Conservation (phyloP, 2,113 vertebrate genomes). For the Enhydra lutris region DNA sequence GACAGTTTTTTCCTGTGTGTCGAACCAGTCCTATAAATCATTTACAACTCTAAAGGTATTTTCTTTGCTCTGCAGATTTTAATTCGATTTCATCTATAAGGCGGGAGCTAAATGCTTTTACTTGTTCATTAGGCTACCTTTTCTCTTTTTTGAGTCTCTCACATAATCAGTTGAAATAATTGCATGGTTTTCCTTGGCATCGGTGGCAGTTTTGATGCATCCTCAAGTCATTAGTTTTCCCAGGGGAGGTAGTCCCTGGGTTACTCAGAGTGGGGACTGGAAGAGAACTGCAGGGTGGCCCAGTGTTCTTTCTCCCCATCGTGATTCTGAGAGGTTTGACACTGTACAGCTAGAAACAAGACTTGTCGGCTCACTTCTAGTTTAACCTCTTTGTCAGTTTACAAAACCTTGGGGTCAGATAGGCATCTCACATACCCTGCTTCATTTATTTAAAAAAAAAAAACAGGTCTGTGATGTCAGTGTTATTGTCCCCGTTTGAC, state of each 20-base stretch:
- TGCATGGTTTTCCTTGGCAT: background rate
- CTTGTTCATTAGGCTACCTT: background rate
- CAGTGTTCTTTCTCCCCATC: background rate
- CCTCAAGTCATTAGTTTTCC: background rate
- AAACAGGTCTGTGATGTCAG: background rate
- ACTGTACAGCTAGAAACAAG: background rate
- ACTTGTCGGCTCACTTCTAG: background rate
- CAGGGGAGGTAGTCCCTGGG: background rate
- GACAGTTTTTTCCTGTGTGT: background rate
- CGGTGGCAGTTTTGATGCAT: background rate
- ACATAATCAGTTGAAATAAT: background rate
- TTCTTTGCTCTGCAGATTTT: background rate
- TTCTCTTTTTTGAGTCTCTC: background rate
- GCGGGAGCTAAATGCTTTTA: background rate
- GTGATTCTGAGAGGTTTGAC: background rate
- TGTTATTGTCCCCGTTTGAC: background rate
- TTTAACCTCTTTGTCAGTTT: background rate
- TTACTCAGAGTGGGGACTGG: background rate
- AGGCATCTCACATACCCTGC: background rate
- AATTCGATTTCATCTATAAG: background rate
- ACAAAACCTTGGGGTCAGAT: background rate
- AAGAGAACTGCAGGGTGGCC: background rate
- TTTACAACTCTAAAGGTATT: slow-evolving; percentile 5
- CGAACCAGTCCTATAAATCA: slow-evolving; percentile 9
- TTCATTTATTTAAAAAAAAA: background rate